Evolutionary conservation across 2,888 invertebrate genomes (phyloP).

Genomic region (Adelphocoris suturalis): DNA sequence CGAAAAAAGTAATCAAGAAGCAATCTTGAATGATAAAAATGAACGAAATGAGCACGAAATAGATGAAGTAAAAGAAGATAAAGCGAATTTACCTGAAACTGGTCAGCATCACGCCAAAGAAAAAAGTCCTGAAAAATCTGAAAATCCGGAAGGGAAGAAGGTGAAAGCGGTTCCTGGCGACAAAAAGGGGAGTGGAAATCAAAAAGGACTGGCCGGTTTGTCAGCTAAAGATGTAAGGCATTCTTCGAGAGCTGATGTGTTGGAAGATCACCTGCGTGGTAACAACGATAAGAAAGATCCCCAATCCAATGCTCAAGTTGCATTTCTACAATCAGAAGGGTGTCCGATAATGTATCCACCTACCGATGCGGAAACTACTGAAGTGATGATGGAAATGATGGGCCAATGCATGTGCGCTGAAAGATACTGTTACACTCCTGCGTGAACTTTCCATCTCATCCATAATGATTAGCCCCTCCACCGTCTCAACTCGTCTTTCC

Average conservation of each 20-base stretch:
- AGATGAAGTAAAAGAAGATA: not conserved
- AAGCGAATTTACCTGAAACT: not conserved
- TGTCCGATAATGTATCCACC: not conserved
- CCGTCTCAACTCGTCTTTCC: constrained; percentile 49
- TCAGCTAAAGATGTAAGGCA: not conserved
- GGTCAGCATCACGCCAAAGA: not conserved
- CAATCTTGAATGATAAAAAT: not conserved
- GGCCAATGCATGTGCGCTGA: constrained; percentile 11
- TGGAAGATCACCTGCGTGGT: not conserved
- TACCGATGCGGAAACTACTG: not conserved
- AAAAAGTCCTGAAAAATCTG: not conserved
- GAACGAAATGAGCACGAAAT: not conserved
- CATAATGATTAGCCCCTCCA: constrained; percentile 46
- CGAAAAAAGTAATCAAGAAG: not conserved
- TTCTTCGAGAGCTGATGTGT: not conserved
- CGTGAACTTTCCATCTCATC: constrained; percentile 55
- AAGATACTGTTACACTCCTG: constrained; percentile 21
- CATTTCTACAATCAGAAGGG: not conserved
- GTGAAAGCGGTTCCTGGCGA: not conserved
- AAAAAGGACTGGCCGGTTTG: not conserved
- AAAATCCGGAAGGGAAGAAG: not conserved
- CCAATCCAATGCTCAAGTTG: not conserved
- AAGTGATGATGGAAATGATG: constrained; percentile 11
- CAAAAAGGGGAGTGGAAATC: not conserved
- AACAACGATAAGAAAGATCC: not conserved